Percentiles rank a stretch among this genome's conserved stretches.
These are phyloP conservation scores for Blennius ocellaris DNA, from an alignment of 2,113 vertebrate species.

Conservation along the genomic window DNA sequence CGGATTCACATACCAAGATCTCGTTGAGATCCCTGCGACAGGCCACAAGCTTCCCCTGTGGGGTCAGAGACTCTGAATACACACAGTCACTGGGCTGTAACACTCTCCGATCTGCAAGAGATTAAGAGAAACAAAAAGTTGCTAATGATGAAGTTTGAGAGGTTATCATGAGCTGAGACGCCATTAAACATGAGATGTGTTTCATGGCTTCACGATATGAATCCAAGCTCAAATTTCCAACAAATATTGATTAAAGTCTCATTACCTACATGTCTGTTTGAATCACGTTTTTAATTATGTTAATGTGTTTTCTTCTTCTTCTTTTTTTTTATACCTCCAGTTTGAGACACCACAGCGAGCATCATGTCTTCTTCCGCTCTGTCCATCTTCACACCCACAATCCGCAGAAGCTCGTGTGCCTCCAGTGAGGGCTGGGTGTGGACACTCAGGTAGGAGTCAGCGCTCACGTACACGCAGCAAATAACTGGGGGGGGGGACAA, in stretches of 20 bases:
- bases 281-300: no score
- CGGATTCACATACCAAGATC: constrained; percentile 86
- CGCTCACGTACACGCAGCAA: constrained; percentile 92
- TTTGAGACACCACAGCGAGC: constrained; percentile 85
- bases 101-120: constrained; percentile 88
- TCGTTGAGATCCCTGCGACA: constrained; percentile 91
- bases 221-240: no score
- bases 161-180: no score
- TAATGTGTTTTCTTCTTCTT: not conserved
- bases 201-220: no score
- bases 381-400: constrained; percentile 91
- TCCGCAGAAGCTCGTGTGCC: constrained; percentile 91
- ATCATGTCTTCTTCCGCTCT: constrained; percentile 89
- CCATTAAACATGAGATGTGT: no score
- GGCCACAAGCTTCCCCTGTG: constrained; percentile 89
- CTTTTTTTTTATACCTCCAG: constrained; percentile 83
- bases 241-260: not conserved
- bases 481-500: constrained; percentile 87
- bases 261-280: not conserved
- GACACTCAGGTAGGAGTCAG: constrained; percentile 96
- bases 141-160: no score
- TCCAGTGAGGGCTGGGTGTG: constrained; percentile 89
- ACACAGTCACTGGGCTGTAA: constrained; percentile 91
- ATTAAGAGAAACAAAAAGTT: no score
- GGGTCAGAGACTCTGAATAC: constrained; percentile 90